Base-by-base conservation (phyloP, 2,797 vertebrate species). In the Anniella stebbinsi region DNA sequence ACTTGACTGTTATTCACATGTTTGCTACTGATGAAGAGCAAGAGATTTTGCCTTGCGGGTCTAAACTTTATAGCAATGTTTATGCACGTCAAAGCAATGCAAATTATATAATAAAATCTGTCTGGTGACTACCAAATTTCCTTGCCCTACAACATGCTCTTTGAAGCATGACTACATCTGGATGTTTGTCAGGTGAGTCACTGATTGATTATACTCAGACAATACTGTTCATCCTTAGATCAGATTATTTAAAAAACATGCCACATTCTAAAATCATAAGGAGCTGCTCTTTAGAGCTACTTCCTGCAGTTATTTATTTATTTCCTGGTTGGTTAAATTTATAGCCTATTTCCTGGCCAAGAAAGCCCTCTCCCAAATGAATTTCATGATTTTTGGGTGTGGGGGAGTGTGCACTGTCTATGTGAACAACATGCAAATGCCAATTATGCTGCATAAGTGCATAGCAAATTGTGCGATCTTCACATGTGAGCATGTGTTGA, bases 121-220 rank as follows among this genome's bases (percentile, higher is more conserved):
- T 89, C 72, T 86, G 66, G 76, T 89, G 83, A 89, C 63, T 70
- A 85, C 9, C 76, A 78, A 75, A 70, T 86, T 18, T 63, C 38
- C 30, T 45, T 45, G 28, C 17, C 66, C 84, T 1, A 73, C 33
- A 90, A 63, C 54, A 48, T 86, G 54, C 12, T 28, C 51, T 69
- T 80, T 63, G 76, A 54, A 86, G 30, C 33, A 80, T 80, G 84
- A 80, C 51, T 63, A 30, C 70, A 90, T 80, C 11, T 36, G 13
- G 23, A 18, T 86, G 12, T 48, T 13, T 60, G 36, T 78, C 88
- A 90, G 63, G 54, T 86, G 67, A 80, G 77, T 90, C 76, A 90
- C 3, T 63, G 54, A 83, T 76, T 75, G 30, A 88, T 88, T 75
- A 30, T 76, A 11, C 45, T 45, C 41, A 60, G 63, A 45, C 83